Percentiles rank a stretch among this genome's conserved stretches.
These are phyloP conservation scores for Ceratosolen fusciceps DNA, from an alignment of 1,140 invertebrate genomes.

Conservation along the genomic window DNA sequence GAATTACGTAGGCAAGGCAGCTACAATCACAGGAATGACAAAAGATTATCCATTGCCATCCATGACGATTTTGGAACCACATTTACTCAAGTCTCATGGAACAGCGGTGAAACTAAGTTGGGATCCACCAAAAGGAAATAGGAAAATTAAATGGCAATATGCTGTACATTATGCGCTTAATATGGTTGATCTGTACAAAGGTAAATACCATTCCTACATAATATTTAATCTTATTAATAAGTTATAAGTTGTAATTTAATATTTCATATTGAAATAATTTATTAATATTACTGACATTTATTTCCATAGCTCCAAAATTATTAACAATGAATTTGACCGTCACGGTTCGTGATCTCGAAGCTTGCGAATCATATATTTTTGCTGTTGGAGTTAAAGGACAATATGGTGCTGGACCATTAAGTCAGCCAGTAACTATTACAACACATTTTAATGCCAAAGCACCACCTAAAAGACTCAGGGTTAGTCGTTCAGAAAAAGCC, in stretches of 20 bases:
- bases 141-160: constrained; percentile 75
- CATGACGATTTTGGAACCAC: constrained; percentile 70
- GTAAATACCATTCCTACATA: constrained; percentile 55
- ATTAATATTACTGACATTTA: constrained; percentile 26
- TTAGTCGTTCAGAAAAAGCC: constrained; percentile 68
- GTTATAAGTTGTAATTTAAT: background rate
- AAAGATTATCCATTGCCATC: constrained; percentile 73
- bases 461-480: constrained; percentile 74
- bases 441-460: constrained; percentile 77
- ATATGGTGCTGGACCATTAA: constrained; percentile 77
- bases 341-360: constrained; percentile 75
- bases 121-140: constrained; percentile 73
- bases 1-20: constrained; percentile 73
- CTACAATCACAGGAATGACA: constrained; percentile 71
- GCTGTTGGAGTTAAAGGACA: constrained; percentile 79
- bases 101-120: constrained; percentile 78
- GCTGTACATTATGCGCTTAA: constrained; percentile 77
- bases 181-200: constrained; percentile 69
- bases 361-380: constrained; percentile 83
- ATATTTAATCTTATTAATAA: background rate
- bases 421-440: constrained; percentile 70
- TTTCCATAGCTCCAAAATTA: constrained; percentile 71
- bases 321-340: constrained; percentile 74
- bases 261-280: constrained; percentile 2
- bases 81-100: constrained; percentile 73